Conservation (phyloP, 2,113 vertebrate genomes). For the Eretmochelys imbricata region DNA sequence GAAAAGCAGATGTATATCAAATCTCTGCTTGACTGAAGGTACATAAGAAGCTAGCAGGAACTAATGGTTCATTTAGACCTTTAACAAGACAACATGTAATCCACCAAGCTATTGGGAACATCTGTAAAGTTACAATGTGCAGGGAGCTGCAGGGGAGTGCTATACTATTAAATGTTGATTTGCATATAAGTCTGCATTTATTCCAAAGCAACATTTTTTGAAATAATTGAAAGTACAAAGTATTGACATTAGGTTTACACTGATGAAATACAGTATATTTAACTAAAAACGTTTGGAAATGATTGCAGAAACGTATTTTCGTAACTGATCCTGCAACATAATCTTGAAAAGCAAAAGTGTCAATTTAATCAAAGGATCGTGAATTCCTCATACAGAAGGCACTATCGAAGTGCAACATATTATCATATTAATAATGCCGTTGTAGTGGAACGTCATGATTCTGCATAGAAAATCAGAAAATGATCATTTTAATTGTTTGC, state of each 20-base stretch:
- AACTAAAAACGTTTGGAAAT: neutral
- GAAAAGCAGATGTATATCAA: constrained; percentile 21
- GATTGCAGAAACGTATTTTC: neutral
- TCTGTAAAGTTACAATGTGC: neutral
- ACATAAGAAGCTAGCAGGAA: neutral
- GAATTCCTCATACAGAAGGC: neutral
- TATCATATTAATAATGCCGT: neutral
- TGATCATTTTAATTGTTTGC: constrained; percentile 4
- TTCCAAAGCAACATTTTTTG: neutral
- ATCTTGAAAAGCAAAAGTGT: neutral
- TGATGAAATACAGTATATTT: constrained; percentile 9
- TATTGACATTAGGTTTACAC: neutral
- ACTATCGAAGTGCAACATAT: neutral
- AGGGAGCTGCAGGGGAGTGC: neutral
- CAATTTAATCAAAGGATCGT: neutral
- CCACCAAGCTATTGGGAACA: neutral
- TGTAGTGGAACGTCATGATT: neutral
- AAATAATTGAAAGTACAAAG: neutral
- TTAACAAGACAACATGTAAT: neutral
- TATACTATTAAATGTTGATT: neutral
- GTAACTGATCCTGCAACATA: neutral
- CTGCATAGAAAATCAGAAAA: neutral
- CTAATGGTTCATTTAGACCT: neutral
- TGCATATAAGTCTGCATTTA: neutral
- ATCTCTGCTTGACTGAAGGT: neutral